A percentile compares a stretch with the other conserved stretches of the same genome.
phyloP scores from a whole-genome alignment of 1,140 invertebrate genomes.

The Drosophila persimilis region DNA sequence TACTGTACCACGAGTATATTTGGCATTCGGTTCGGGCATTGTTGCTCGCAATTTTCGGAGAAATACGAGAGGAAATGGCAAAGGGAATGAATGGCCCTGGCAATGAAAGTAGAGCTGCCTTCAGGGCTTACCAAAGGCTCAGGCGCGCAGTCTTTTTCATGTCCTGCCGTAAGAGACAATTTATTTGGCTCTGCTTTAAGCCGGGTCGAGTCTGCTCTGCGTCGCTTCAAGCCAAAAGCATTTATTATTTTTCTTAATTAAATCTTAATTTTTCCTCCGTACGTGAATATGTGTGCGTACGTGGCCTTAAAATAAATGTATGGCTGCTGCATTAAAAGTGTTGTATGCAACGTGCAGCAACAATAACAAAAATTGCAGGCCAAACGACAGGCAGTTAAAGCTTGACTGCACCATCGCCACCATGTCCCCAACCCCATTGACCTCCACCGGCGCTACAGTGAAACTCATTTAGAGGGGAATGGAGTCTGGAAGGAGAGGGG shows the following conservation, averaged over 20 bases:
- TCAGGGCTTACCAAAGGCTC: constrained; percentile 22
- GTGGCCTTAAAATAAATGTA: constrained; percentile 41
- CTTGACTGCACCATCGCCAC: not conserved
- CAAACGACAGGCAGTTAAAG: constrained; percentile 47
- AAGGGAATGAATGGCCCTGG: not conserved
- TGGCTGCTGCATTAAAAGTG: constrained; percentile 15
- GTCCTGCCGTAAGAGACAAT: constrained; percentile 45
- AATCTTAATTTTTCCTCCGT: constrained; percentile 63
- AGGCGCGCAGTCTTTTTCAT: constrained; percentile 6
- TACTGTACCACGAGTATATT: constrained; percentile 26
- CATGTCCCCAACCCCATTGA: constrained; percentile 8
- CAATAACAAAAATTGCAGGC: constrained; percentile 57
- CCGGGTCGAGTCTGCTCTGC: not conserved
- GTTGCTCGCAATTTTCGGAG: constrained; percentile 24
- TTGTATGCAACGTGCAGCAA: constrained; percentile 31
- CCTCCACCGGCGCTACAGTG: constrained; percentile 40
- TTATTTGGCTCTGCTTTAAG: constrained; percentile 51
- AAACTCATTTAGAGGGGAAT: constrained; percentile 55
- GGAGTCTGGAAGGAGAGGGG: not conserved
- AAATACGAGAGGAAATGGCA: constrained; percentile 26
- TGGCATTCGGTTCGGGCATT: constrained; percentile 46
- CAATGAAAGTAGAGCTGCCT: no score
- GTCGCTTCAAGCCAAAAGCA: constrained; percentile 40
- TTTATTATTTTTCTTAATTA: constrained; percentile 80
- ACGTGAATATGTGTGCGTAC: constrained; percentile 13